Percentiles rank a stretch among this genome's conserved stretches.
phyloP scores from a whole-genome alignment of 1,140 invertebrate genomes.

The Tetragnatha versicolor region DNA sequence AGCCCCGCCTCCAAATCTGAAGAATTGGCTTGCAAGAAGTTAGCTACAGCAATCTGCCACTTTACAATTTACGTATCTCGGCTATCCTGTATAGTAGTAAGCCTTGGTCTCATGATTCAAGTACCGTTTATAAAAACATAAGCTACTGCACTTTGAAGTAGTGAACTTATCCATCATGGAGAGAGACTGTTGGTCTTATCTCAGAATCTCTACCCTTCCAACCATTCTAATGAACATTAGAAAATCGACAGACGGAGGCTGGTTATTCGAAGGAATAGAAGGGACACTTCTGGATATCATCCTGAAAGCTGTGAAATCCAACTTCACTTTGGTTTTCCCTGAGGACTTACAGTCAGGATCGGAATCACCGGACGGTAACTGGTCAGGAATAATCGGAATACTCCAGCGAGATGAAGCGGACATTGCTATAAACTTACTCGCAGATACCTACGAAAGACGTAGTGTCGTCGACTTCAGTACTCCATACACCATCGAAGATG shows the following conservation, averaged over 20 bases:
- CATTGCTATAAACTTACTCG: not conserved
- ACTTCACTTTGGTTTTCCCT: not conserved
- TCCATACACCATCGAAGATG: not conserved
- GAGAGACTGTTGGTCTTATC: no score
- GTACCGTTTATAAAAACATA: no score
- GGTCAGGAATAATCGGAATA: slow-evolving; percentile 3
- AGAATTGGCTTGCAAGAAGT: no score
- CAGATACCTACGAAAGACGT: not conserved
- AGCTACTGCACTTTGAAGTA: no score
- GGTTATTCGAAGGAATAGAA: not conserved
- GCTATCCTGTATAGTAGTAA: no score
- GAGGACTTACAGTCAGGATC: not conserved
- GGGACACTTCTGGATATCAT: not conserved
- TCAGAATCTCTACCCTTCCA: no score
- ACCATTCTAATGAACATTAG: not conserved
- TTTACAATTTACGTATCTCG: no score
- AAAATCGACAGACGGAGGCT: not conserved
- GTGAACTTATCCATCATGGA: no score
- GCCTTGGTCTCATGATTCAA: no score
- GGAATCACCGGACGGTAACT: not conserved
- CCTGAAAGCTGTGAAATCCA: not conserved
- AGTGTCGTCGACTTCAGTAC: slow-evolving; percentile 12
- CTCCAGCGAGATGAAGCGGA: not conserved
- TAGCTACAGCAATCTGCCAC: no score
- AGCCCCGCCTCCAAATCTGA: no score